Percentiles rank a stretch among this genome's conserved stretches.
These are phyloP conservation scores for Actenoides hombroni DNA, from an alignment of 2,113 vertebrate genomes.

Conservation along the genomic window DNA sequence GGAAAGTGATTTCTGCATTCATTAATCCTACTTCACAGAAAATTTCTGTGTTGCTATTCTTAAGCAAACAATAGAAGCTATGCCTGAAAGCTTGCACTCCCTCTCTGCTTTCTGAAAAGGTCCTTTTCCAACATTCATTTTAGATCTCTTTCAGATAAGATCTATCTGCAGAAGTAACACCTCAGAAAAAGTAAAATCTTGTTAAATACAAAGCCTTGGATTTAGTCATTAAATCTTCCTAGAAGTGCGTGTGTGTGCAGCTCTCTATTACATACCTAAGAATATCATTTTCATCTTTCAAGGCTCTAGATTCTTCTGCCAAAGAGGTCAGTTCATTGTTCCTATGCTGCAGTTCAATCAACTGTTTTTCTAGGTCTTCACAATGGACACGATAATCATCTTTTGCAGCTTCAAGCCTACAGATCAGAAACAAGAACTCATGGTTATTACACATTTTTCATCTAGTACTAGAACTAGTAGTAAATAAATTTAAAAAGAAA, in stretches of 20 bases:
- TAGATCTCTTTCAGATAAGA: not conserved
- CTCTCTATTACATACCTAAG: constrained; percentile 78
- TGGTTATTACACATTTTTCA: not conserved
- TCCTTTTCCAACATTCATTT: not conserved
- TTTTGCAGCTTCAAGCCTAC: constrained; percentile 94
- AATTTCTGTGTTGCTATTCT: not conserved
- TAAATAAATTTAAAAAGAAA: not conserved
- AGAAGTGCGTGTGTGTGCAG: too few relatives aligned
- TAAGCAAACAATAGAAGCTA: not conserved
- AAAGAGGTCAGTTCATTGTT: constrained; percentile 92
- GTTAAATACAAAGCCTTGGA: not conserved
- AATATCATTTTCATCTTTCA: constrained; percentile 95
- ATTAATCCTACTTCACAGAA: not conserved
- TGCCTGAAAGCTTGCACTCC: not conserved
- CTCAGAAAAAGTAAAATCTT: not conserved
- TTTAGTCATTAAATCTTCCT: not conserved
- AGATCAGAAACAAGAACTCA: not conserved
- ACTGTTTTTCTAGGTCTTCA: constrained; percentile 93
- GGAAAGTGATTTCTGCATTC: not conserved
- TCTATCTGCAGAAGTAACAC: not conserved
- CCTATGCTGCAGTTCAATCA: constrained; percentile 93
- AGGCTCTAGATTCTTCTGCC: constrained; percentile 92
- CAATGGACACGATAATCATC: constrained; percentile 98
- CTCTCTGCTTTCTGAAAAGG: not conserved
- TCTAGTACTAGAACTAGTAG: not conserved